Conservation (phyloP, 1,140 invertebrate species). For the Pseudomyrmex pallidus region DNA sequence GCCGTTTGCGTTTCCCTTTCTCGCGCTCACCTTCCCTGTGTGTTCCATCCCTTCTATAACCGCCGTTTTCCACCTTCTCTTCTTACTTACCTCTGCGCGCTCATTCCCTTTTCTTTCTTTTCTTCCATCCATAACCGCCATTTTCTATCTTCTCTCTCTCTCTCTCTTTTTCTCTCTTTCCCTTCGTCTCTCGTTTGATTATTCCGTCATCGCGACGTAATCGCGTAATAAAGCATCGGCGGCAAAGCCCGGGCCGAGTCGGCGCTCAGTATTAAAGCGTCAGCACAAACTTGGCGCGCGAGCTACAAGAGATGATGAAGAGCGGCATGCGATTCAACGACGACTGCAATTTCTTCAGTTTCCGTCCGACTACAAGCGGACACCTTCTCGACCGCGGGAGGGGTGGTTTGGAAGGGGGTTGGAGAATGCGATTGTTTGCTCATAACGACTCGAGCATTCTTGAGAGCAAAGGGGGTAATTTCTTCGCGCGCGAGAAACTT, state of each 20-base stretch:
- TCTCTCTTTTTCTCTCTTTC: background rate
- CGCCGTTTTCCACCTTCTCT: constrained; percentile 33
- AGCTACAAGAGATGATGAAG: constrained; percentile 48
- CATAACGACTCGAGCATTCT: constrained; percentile 1
- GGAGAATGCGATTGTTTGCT: background rate
- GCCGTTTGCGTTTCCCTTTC: constrained; percentile 21
- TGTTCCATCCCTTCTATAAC: constrained; percentile 12
- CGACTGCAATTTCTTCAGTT: constrained; percentile 39
- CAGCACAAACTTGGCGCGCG: constrained; percentile 54
- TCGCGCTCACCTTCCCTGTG: background rate
- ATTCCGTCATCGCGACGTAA: constrained; percentile 64
- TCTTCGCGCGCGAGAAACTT: constrained; percentile 23
- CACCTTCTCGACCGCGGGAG: background rate
- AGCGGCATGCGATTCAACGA: background rate
- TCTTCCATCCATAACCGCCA: background rate
- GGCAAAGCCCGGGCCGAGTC: constrained; percentile 12
- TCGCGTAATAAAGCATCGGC: constrained; percentile 66
- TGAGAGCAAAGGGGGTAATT: background rate
- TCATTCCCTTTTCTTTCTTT: background rate
- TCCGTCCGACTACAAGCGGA: background rate
- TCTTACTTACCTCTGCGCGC: background rate
- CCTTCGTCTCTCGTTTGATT: constrained; percentile 46
- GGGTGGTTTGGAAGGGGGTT: no score
- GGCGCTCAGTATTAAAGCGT: constrained; percentile 57
- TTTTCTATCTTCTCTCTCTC: constrained; percentile 20